phyloP scores from a whole-genome alignment of 2,888 invertebrate species.

The Lithophane semibrunnea region DNA sequence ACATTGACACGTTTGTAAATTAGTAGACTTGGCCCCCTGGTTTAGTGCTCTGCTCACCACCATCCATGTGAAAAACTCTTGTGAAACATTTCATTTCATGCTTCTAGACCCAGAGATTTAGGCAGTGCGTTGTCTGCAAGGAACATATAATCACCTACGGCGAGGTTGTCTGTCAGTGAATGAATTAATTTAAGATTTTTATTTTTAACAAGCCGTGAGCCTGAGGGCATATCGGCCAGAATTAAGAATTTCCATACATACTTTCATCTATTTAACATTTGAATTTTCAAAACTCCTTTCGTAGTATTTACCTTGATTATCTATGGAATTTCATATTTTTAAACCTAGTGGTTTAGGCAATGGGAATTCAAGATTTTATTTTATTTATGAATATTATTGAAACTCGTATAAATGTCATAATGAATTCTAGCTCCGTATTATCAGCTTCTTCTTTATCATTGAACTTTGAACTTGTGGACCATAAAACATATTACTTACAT shows the following conservation, averaged over 20 bases:
- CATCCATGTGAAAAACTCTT: too few species aligned
- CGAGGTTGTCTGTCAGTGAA: too few species aligned
- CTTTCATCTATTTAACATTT: not conserved
- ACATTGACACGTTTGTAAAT: too few species aligned
- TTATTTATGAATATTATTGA: not conserved
- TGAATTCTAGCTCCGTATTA: constrained; percentile 18
- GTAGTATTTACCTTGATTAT: not conserved
- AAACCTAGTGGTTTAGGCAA: not conserved
- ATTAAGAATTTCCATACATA: not conserved
- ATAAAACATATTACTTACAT: constrained; percentile 31
- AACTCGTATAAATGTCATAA: not conserved
- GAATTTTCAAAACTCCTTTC: not conserved
- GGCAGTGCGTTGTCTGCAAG: too few species aligned
- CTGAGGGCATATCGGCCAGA: not conserved
- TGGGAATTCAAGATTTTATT: not conserved
- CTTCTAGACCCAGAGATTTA: too few species aligned
- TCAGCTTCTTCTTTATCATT: constrained; percentile 44
- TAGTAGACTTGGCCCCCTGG: too few species aligned
- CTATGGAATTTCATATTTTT: too few species aligned
- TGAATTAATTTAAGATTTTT: too few species aligned
- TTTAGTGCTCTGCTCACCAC: too few species aligned
- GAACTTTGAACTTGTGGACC: constrained; percentile 42
- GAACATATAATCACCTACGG: too few species aligned
- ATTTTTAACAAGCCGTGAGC: not conserved
- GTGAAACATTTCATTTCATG: too few species aligned